Conservation (phyloP, 2,888 invertebrate species). For the Listrodromus nycthemerus region DNA sequence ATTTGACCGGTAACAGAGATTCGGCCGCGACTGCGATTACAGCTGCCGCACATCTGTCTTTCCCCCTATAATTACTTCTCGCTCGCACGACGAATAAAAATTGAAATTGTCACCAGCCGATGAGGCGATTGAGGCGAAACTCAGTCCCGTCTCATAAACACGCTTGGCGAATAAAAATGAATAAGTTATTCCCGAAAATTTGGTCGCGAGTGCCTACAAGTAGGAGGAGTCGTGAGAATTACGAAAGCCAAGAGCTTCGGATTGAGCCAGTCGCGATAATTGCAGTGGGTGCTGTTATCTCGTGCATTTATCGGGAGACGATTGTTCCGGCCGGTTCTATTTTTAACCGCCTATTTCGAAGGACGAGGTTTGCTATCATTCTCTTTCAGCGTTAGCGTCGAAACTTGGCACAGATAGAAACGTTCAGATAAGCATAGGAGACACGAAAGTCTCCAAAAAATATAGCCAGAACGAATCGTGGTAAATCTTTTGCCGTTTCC, state of each 20-base stretch:
- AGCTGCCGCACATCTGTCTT: constrained; percentile 3
- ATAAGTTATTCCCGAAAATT: constrained; percentile 60
- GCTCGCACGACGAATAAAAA: constrained; percentile 2
- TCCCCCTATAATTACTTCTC: constrained; percentile 10
- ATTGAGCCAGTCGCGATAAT: constrained; percentile 72
- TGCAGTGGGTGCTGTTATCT: constrained; percentile 76
- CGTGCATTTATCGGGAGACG: constrained; percentile 75
- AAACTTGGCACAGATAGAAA: constrained; percentile 9
- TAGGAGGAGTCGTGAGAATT: constrained; percentile 27
- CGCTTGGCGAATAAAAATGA: constrained; percentile 68
- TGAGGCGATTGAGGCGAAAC: constrained; percentile 6
- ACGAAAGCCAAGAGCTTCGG: constrained; percentile 55
- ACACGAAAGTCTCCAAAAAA: background rate
- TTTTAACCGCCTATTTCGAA: constrained; percentile 70
- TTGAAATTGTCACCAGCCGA: constrained; percentile 11
- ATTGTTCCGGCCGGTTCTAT: constrained; percentile 69
- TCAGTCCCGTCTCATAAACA: constrained; percentile 36
- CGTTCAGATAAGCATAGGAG: background rate
- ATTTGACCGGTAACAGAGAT: constrained; percentile 5
- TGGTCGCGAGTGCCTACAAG: background rate
- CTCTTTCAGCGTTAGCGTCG: constrained; percentile 12
- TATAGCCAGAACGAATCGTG: background rate
- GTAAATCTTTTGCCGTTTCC: background rate
- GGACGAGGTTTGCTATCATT: background rate
- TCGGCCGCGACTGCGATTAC: constrained; percentile 1